phyloP scores from a whole-genome alignment of 2,888 invertebrate genomes.

The Iphiclides podalirius region DNA sequence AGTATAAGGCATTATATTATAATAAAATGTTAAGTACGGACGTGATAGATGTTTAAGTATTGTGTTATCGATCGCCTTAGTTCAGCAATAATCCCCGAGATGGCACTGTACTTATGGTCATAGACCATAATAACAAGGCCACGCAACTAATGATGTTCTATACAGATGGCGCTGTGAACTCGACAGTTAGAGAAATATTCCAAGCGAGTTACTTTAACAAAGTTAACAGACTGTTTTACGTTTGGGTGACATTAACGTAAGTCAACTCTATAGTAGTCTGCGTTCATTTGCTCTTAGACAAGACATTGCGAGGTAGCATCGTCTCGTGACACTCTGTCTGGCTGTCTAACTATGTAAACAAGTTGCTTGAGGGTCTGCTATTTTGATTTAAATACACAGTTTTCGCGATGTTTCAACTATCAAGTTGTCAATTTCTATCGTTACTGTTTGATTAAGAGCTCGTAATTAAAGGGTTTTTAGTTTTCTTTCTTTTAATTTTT shows the following conservation, averaged over 20 bases:
- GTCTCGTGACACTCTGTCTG: background rate
- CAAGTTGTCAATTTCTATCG: background rate
- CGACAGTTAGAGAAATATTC: background rate
- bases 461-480: background rate
- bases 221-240: background rate
- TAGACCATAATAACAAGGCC: slow-evolving; percentile 11
- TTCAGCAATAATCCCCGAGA: slow-evolving; percentile 17
- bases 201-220: background rate
- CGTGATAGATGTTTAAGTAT: too few relatives aligned
- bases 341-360: background rate
- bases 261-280: background rate
- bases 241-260: background rate
- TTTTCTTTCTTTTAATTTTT: too few relatives aligned
- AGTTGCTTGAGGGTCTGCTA: background rate
- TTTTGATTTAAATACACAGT: background rate
- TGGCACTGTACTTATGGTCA: slow-evolving; percentile 22
- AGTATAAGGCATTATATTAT: too few relatives aligned
- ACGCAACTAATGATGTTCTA: background rate
- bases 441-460: background rate
- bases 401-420: background rate
- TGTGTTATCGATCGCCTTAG: background rate
- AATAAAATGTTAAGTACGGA: too few relatives aligned
- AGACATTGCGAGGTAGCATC: background rate
- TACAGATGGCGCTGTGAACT: slow-evolving; percentile 10
- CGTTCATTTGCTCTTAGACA: background rate